These are phyloP conservation scores for Drosophila repletoides DNA, from an alignment of 1,140 invertebrate species.

Conservation along the genomic window DNA sequence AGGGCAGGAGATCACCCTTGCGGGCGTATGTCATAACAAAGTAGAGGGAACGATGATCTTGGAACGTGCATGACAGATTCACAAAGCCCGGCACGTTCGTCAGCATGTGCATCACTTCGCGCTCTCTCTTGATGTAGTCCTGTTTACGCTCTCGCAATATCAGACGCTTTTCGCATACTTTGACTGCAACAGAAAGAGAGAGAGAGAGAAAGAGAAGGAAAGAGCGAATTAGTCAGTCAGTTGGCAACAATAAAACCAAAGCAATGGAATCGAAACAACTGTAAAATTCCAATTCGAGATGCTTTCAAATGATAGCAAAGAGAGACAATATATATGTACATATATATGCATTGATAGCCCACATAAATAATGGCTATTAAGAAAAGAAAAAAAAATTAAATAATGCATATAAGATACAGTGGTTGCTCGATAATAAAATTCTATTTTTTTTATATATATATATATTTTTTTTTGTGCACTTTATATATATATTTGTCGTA, in stretches of 20 bases:
- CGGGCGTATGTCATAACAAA: conserved; percentile 98
- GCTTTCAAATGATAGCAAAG: not conserved
- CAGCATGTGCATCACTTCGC: conserved; percentile 82
- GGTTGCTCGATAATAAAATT: no score
- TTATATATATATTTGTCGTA: no score
- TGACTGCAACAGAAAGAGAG: conserved; percentile 88
- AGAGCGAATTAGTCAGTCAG: conserved; percentile 18
- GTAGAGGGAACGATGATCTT: conserved; percentile 95
- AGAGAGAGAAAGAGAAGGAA: not conserved
- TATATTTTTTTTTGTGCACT: no score
- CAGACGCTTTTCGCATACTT: conserved; percentile 96
- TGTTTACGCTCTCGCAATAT: conserved; percentile 96
- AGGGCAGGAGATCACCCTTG: conserved; percentile 95
- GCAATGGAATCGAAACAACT: conserved; percentile 9
- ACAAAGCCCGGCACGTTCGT: conserved; percentile 91
- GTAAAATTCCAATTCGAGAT: conserved; percentile 12
- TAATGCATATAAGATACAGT: not conserved
- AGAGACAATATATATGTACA: conserved; percentile 2
- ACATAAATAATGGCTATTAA: not conserved
- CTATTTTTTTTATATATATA: no score
- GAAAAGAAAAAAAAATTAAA: not conserved
- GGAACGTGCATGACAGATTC: conserved; percentile 97
- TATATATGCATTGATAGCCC: not conserved
- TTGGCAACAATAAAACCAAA: not conserved
- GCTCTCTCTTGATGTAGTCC: conserved; percentile 92